Evolutionary conservation across 2,113 vertebrate species (phyloP).

Genomic region (Haplochromis vanheusdeni): DNA sequence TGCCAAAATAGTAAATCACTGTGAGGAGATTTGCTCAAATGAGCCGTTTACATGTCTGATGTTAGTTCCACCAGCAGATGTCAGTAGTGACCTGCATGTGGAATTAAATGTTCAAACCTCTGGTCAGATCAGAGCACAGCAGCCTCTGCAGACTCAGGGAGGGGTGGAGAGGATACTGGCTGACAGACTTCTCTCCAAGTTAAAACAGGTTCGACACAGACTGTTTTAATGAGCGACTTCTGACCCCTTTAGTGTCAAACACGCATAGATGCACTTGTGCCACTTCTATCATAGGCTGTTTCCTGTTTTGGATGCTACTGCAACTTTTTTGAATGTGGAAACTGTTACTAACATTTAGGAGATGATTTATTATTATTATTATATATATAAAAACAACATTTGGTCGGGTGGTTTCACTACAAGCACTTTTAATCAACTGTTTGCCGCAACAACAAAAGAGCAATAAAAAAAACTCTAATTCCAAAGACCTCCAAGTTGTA

Average conservation of each 20-base stretch:
- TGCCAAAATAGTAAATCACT: background rate
- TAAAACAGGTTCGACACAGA: background rate
- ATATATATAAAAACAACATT: rapidly evolving
- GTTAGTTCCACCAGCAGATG: slow-evolving; percentile 33
- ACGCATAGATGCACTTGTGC: background rate
- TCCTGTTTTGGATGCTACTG: background rate
- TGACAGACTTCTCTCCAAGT: background rate
- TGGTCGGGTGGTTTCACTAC: background rate
- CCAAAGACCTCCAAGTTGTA: background rate
- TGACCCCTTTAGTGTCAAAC: background rate
- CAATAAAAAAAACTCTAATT: background rate
- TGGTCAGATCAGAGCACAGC: background rate
- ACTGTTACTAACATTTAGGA: background rate
- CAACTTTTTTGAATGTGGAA: background rate
- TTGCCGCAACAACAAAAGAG: background rate
- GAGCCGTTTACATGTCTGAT: background rate
- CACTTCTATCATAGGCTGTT: background rate
- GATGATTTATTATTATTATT: background rate
- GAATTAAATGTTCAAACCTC: background rate
- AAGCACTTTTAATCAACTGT: background rate
- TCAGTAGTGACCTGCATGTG: slow-evolving; percentile 9
- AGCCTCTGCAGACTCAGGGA: background rate
- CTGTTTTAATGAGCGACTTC: background rate
- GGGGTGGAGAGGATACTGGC: background rate
- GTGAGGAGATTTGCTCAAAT: background rate